Percentiles rank a stretch among this genome's conserved stretches.
These are phyloP conservation scores for Macaria notata DNA, from an alignment of 2,888 invertebrate genomes.

Conservation along the genomic window DNA sequence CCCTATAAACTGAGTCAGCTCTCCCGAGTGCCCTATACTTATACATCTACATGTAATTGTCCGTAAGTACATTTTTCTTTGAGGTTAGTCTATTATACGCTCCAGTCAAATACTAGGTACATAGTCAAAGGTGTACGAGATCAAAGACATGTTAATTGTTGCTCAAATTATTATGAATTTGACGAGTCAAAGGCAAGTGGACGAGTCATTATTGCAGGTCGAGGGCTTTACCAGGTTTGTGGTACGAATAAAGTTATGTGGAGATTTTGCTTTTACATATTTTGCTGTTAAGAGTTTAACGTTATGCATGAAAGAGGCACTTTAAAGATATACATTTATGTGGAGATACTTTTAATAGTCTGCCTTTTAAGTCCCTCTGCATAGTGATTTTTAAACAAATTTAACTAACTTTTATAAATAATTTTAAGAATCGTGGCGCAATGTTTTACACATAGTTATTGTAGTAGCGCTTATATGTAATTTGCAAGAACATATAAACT, in stretches of 20 bases:
- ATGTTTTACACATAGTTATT: too few relatives aligned
- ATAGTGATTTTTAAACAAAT: too few relatives aligned
- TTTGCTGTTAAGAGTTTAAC: background rate
- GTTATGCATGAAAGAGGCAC: too few relatives aligned
- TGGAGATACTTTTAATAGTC: too few relatives aligned
- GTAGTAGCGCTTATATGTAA: too few relatives aligned
- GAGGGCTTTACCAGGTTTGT: slow-evolving; percentile 5
- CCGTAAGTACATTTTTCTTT: slow-evolving; percentile 81
- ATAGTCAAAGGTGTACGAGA: slow-evolving; percentile 66
- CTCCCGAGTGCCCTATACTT: slow-evolving; percentile 72
- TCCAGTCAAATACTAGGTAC: slow-evolving; percentile 71
- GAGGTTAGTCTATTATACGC: slow-evolving; percentile 81
- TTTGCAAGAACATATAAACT: too few relatives aligned
- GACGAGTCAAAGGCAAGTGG: slow-evolving; percentile 59
- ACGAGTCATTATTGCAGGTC: slow-evolving; percentile 21
- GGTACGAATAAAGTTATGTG: slow-evolving; percentile 1
- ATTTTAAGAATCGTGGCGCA: too few relatives aligned
- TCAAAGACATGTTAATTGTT: slow-evolving; percentile 75
- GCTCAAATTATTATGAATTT: slow-evolving; percentile 78
- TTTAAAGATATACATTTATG: too few relatives aligned
- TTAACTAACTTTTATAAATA: too few relatives aligned
- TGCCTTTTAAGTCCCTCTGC: too few relatives aligned
- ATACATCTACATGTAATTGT: slow-evolving; percentile 78
- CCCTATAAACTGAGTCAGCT: slow-evolving; percentile 71
- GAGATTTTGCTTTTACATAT: slow-evolving; percentile 12